Base-by-base conservation (phyloP, 2,888 invertebrate species). In the Cryptocephalus moraei region DNA sequence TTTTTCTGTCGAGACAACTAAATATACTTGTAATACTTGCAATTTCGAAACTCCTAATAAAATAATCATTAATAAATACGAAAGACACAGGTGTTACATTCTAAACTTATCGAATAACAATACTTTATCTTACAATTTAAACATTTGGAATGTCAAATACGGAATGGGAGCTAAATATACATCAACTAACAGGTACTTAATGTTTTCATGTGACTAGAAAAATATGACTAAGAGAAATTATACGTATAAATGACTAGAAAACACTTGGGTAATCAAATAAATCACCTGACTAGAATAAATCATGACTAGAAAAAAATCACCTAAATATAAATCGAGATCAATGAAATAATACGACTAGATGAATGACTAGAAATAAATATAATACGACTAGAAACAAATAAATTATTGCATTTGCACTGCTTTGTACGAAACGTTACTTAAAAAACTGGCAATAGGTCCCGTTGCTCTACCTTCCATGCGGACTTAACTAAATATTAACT, bases 211-310 rank as follows among this genome's bases (percentile, higher is more conserved):
- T 6, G 49, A 49, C 49, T 46, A 49, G 45, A 45, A 45, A 39
- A 40, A n/a, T 22, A 22, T 22, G 22, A 22, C 22, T 22, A 22
- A n/a, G n/a, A n/a, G 22, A 22, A 22, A 22, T 22, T 22, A 22
- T 22, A 22, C 22, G 6, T 6, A 6, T 6, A 6, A n/a, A 41
- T 45, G 53, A 53, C 53, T 53, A 53, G 47, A 51, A 32, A 13
- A 33, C 22, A n/a, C n/a, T n/a, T n/a, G 22, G 22, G 22, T 22
- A 22, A 22, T n/a, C n/a, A 22, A 4, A 22, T 22, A 22, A 22
- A 22, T 22, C 22, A 6, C 2, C 36, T 36, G 50, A 51, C 49
- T 51, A 49, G 44, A 51, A 43, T 41, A 44, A 45, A 41, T 32
- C 11, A 10, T 43, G 45, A 49, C 48, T 48, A 50, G 50, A 48